These are phyloP conservation scores for Gallinago undulata DNA, from an alignment of 2,113 vertebrate species.

Conservation along the genomic window DNA sequence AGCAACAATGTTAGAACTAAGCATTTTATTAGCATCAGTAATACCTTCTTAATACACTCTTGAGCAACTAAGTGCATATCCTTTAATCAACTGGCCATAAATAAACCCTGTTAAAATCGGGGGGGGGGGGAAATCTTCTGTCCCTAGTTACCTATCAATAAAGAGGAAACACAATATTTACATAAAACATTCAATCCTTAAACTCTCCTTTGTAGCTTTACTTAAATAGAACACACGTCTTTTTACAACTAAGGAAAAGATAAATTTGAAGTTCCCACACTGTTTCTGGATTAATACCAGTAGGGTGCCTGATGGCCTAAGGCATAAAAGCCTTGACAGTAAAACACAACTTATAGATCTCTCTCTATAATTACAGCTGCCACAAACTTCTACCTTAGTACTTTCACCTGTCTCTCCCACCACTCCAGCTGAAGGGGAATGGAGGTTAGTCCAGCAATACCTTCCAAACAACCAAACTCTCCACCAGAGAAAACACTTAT, in stretches of 20 bases:
- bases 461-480: not conserved
- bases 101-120: not conserved
- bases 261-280: not conserved
- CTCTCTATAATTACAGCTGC: not conserved
- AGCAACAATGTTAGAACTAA: not conserved
- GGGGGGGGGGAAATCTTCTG: not conserved
- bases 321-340: not conserved
- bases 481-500: not conserved
- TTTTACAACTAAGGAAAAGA: not conserved
- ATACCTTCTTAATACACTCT: slow-evolving; percentile 58
- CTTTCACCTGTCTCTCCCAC: not conserved
- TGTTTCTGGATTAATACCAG: not conserved
- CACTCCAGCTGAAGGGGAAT: not conserved
- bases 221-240: not conserved
- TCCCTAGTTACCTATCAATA: not conserved
- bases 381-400: not conserved
- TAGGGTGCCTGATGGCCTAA: not conserved
- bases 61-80: slow-evolving; percentile 47
- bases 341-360: slow-evolving; percentile 19
- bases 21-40: slow-evolving; percentile 56
- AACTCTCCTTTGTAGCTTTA: not conserved
- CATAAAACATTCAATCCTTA: not conserved
- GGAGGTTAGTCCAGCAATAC: not conserved
- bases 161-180: not conserved
- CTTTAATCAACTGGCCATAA: slow-evolving; percentile 16